phyloP scores from a whole-genome alignment of 2,113 vertebrate species.

The Dendrocopos noguchii region DNA sequence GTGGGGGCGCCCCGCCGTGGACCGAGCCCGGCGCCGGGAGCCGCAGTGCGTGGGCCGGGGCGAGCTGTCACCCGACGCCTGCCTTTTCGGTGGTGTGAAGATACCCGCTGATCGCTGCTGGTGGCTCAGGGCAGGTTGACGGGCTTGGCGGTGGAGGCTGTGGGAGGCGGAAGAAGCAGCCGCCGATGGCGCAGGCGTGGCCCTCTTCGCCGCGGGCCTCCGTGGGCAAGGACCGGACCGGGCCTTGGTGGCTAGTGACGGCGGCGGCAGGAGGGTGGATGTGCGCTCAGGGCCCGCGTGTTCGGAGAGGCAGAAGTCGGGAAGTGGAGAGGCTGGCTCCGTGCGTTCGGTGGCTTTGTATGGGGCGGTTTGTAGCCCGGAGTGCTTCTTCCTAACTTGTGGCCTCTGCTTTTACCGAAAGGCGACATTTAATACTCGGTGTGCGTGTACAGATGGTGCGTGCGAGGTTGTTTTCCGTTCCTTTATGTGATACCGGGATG shows the following conservation, averaged over 20 bases:
- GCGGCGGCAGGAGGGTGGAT: too few species aligned
- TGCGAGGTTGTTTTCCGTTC: background rate
- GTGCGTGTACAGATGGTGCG: background rate
- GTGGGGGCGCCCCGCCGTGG: background rate
- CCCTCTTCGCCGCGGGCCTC: background rate
- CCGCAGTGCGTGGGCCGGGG: background rate
- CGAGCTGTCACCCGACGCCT: background rate
- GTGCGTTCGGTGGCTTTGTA: too few species aligned
- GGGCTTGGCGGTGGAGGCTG: background rate
- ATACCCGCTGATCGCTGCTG: background rate
- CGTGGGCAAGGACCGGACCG: background rate
- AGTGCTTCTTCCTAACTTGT: background rate
- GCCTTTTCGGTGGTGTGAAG: background rate
- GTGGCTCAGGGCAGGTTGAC: background rate
- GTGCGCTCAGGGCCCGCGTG: background rate
- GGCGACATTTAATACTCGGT: fast-evolving
- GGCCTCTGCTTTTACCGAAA: background rate
- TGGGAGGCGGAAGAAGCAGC: background rate
- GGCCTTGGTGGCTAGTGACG: background rate
- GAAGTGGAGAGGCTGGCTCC: background rate
- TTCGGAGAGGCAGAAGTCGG: background rate
- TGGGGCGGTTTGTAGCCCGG: background rate
- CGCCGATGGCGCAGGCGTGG: background rate
- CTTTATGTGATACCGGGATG: background rate
- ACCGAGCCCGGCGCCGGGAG: background rate